A percentile compares a stretch with the other conserved stretches of the same genome.
phyloP scores from a whole-genome alignment of 2,113 vertebrate species.

The Bombycilla garrulus region DNA sequence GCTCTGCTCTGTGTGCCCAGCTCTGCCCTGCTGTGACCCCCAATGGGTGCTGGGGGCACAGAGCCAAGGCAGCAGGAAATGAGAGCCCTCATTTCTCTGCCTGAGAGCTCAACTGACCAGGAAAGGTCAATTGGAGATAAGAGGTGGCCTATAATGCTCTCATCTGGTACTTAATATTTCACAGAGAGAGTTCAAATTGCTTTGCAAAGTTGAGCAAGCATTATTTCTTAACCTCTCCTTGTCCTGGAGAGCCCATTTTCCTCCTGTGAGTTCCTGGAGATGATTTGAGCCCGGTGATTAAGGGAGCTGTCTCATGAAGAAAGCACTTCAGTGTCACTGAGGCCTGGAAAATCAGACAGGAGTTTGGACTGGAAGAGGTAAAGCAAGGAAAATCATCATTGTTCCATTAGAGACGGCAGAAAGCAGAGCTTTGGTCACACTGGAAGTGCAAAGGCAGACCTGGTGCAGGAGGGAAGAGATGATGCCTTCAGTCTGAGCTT shows the following conservation, averaged over 20 bases:
- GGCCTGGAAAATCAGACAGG: neutral
- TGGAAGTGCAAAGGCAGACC: neutral
- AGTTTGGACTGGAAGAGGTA: neutral
- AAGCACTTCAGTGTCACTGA: neutral
- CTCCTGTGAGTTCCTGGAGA: neutral
- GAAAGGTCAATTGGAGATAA: slow-evolving; percentile 29
- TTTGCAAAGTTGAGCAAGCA: slow-evolving; percentile 17
- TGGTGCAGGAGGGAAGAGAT: neutral
- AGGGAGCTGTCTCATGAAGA: neutral
- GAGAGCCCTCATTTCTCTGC: neutral
- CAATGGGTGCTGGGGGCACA: neutral
- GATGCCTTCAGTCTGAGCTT: fast-evolving
- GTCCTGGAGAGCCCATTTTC: neutral
- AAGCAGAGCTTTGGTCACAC: neutral
- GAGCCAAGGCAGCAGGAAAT: neutral
- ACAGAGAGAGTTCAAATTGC: neutral
- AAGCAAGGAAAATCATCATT: neutral
- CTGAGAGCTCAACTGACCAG: neutral
- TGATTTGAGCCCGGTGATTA: neutral
- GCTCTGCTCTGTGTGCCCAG: neutral
- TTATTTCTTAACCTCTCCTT: neutral
- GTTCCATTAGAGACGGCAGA: neutral
- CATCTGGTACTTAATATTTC: neutral
- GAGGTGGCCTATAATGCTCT: slow-evolving; percentile 22
- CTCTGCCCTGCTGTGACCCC: neutral